Conservation (phyloP, 2,888 invertebrate species). For the Amiota communis region DNA sequence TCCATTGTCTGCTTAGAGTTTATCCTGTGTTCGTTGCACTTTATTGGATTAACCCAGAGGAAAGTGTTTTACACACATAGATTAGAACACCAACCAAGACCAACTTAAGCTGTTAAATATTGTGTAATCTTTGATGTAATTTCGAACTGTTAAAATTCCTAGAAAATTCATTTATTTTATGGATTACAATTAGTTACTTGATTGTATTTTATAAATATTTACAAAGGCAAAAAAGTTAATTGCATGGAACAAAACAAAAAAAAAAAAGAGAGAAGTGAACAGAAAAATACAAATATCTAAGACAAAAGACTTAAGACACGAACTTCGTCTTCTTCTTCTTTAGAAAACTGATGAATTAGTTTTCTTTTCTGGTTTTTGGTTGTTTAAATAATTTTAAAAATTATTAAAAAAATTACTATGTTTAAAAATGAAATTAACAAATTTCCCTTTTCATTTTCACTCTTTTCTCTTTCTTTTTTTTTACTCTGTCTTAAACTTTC, state of each 20-base stretch:
- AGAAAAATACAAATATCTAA: background rate
- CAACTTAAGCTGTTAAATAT: constrained; percentile 38
- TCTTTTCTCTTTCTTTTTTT: too few relatives aligned
- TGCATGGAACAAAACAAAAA: background rate
- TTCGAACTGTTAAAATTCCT: constrained; percentile 42
- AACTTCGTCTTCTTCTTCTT: too few relatives aligned
- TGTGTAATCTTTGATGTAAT: constrained; percentile 35
- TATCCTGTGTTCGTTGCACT: constrained; percentile 27
- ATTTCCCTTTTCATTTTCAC: too few relatives aligned
- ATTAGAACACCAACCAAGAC: constrained; percentile 4
- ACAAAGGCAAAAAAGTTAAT: background rate
- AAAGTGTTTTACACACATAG: constrained; percentile 57
- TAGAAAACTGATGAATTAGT: background rate
- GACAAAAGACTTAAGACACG: constrained; percentile 12
- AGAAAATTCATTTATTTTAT: constrained; percentile 45
- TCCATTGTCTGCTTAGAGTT: background rate
- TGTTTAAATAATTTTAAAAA: too few relatives aligned
- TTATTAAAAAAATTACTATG: too few relatives aligned
- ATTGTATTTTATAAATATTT: constrained; percentile 26
- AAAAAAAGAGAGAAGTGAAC: background rate
- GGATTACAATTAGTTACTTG: constrained; percentile 11
- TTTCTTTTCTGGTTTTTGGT: background rate
- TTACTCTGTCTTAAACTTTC: too few relatives aligned
- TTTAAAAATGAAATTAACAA: too few relatives aligned
- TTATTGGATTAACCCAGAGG: constrained; percentile 60